Evolutionary conservation across 2,888 invertebrate species (phyloP), one percentile per base, ranked within the genome.

Genomic region (Rotaria sp.): DNA sequence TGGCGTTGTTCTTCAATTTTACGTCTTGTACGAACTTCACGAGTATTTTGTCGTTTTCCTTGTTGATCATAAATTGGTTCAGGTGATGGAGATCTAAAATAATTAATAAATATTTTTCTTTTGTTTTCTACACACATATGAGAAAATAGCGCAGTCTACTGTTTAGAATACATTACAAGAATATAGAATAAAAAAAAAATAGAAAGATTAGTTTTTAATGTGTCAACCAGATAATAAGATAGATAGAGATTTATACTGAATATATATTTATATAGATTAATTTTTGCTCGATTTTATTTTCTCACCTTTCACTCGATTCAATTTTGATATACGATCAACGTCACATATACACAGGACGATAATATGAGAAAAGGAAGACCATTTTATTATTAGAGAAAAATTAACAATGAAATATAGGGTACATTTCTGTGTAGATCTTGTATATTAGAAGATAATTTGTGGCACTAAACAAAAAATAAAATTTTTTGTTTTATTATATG

Each of bases 51-150:
- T 90, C 99, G 93, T 93, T 99, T 99, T 90, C 99, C 99, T 93
- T 98, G 97, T 91, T 96, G 96, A 92, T 97, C 97, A 92, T 99
- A 99, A 91, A 99, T 96, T 45, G 99, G 99, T 93, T 99, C 99
- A 26, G 99, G 99, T 45, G 98, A 98, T 87, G 99, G 99, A 8
- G 98, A 98, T 93, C 97, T 67, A 67, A 67, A 67, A 8, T 3
- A 35, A 67, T 21, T 2, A 59, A 30, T 45, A 13, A 45, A 52
- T 7, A 10, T 30, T n/a, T 59, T 30, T 45, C 13, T 30, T 35
- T 50, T 48, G 13, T 87, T 30, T 41, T 74, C 35, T 55, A 35
- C 41, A 75, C 38, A 75, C 30, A 41, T 41, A 85, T 85, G 85
- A 84, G 41, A 45, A 80, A 67, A 84, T 84, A 50, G 13, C n/a